phyloP scores from a whole-genome alignment of 2,797 vertebrate species.

The Ispidina lecontei region DNA sequence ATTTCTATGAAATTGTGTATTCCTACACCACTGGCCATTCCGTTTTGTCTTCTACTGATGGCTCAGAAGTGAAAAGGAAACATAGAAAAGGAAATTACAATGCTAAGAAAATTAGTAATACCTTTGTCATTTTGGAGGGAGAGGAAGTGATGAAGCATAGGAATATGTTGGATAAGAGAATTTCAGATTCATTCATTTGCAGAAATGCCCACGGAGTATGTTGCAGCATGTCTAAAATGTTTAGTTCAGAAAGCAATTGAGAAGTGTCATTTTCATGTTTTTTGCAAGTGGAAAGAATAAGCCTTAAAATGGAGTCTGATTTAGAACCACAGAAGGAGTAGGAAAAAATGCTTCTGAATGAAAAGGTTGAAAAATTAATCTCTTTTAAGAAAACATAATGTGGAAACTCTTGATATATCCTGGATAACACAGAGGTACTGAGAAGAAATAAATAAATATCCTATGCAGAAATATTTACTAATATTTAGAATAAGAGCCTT shows the following conservation, averaged over 20 bases:
- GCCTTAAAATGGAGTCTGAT: constrained; percentile 9
- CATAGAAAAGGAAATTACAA: neutral
- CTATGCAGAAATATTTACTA: neutral
- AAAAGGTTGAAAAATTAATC: neutral
- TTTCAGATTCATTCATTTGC: constrained; percentile 16
- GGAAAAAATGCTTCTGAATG: constrained; percentile 6
- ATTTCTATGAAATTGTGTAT: neutral
- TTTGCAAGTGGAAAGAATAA: constrained; percentile 30
- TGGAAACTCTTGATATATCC: neutral
- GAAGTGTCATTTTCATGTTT: constrained; percentile 33
- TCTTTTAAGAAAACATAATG: neutral
- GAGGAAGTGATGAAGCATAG: neutral
- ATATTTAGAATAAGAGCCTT: neutral
- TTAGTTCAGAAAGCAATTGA: constrained; percentile 18
- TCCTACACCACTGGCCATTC: neutral
- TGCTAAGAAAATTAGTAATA: neutral
- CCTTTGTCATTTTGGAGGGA: neutral
- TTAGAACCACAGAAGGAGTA: constrained; percentile 13
- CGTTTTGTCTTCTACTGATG: neutral
- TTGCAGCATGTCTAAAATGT: neutral
- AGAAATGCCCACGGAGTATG: neutral
- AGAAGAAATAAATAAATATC: neutral
- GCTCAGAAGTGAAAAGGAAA: neutral
- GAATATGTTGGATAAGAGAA: neutral
- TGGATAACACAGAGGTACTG: neutral